phyloP scores from a whole-genome alignment of 2,113 vertebrate species.

The Aspiorhynchus laticeps region DNA sequence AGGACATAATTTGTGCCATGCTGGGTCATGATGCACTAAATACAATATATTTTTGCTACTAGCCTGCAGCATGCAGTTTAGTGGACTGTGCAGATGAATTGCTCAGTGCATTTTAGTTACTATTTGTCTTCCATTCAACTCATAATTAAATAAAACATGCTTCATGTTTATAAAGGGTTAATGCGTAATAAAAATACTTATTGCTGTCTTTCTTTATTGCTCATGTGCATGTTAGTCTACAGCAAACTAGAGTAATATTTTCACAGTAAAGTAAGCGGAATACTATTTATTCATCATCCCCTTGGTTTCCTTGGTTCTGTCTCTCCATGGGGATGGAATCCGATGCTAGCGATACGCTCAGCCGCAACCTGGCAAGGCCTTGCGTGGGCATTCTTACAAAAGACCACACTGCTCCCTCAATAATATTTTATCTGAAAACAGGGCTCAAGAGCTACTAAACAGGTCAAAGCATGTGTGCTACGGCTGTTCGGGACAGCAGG shows the following conservation, averaged over 20 bases:
- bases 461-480: conserved; percentile 24
- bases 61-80: background rate
- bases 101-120: background rate
- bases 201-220: background rate
- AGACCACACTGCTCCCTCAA: conserved; percentile 23
- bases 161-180: background rate
- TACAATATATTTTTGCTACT: background rate
- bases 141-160: background rate
- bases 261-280: conserved; percentile 14
- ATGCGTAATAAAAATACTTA: background rate
- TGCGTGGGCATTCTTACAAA: conserved; percentile 40
- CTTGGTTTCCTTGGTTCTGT: conserved; percentile 43
- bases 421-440: conserved; percentile 21
- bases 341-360: conserved; percentile 23
- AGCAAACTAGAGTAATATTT: background rate
- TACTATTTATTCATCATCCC: conserved; percentile 4
- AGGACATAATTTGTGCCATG: background rate
- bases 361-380: conserved; percentile 46
- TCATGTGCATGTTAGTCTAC: background rate
- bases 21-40: conserved; percentile 6
- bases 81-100: background rate
- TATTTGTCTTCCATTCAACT: background rate
- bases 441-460: conserved; percentile 25
- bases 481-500: background rate
- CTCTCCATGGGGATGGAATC: conserved; percentile 49